Evolutionary conservation across 2,888 invertebrate genomes (phyloP).

Genomic region (Sylvicola fuscatus): DNA sequence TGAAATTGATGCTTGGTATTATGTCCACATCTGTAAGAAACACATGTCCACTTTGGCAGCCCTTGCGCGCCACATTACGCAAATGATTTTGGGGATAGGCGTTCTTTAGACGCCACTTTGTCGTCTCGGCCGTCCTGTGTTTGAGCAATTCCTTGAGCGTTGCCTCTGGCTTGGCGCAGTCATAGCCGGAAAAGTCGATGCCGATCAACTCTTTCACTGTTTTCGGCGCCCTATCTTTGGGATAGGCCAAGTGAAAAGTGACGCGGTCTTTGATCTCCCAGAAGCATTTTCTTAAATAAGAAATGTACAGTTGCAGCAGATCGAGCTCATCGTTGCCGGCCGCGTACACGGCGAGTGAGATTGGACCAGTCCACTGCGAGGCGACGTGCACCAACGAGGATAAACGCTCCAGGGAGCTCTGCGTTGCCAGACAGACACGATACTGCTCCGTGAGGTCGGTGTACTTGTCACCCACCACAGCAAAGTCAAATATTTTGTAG

Average conservation of each 20-base stretch:
- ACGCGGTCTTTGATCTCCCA: conserved; percentile 49
- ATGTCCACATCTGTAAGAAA: conserved; percentile 80
- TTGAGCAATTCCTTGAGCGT: conserved; percentile 37
- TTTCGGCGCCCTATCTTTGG: conserved; percentile 32
- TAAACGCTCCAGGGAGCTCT: conserved; percentile 66
- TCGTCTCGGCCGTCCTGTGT: conserved; percentile 36
- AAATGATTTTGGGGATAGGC: conserved; percentile 81
- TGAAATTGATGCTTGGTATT: conserved; percentile 55
- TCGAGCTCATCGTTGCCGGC: conserved; percentile 59
- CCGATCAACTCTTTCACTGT: conserved; percentile 1
- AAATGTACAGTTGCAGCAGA: conserved; percentile 47
- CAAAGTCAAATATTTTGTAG: conserved; percentile 54
- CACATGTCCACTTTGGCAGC: conserved; percentile 59
- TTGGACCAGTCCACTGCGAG: conserved; percentile 67
- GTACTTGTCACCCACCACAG: conserved; percentile 44
- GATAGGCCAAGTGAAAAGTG: conserved; percentile 53
- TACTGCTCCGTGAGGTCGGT: conserved; percentile 33
- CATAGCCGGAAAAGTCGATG: conserved; percentile 20
- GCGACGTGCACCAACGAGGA: conserved; percentile 58
- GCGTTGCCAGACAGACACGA: conserved; percentile 59
- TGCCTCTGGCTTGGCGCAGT: conserved; percentile 49
- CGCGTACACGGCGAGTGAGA: conserved; percentile 64
- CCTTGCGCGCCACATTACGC: conserved; percentile 67
- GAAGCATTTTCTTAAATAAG: conserved; percentile 56
- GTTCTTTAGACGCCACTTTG: conserved; percentile 50